A percentile compares a stretch with the other conserved stretches of the same genome.
Conservation (phyloP, 2,888 invertebrate species). For the Microchrysa polita region DNA sequence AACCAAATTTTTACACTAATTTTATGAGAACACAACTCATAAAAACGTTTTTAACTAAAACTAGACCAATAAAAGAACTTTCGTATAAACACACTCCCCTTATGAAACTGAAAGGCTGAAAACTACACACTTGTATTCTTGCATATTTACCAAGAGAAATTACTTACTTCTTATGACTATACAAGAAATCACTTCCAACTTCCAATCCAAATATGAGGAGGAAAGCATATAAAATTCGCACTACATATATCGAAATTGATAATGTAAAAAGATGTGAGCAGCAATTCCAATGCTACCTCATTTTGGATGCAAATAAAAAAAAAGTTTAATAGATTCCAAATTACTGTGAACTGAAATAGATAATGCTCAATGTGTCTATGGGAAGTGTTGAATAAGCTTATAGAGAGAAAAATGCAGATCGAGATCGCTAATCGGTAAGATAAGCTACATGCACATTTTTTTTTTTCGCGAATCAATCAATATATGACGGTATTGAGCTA, state of each 20-base stretch:
- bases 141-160: too few relatives aligned
- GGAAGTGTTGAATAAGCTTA: constrained; percentile 6
- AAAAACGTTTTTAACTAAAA: constrained; percentile 1
- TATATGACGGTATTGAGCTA: constrained; percentile 13
- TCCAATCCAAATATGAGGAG: background rate
- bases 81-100: constrained; percentile 18
- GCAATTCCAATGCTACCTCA: background rate
- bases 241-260: background rate
- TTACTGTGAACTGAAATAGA: constrained; percentile 6
- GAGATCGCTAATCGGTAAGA: background rate
- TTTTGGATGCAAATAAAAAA: constrained; percentile 27
- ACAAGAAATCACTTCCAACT: constrained; percentile 11
- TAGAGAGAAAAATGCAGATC: background rate
- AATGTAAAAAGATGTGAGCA: background rate
- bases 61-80: constrained; percentile 4
- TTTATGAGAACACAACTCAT: background rate
- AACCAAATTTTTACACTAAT: too few relatives aligned
- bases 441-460: constrained; percentile 3
- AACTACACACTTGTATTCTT: background rate
- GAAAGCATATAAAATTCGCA: background rate
- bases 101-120: constrained; percentile 34
- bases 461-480: constrained; percentile 4
- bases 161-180: background rate
- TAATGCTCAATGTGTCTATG: background rate
- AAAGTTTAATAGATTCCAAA: background rate